Conservation (phyloP, 92 coral and sea anemone species). For the Parazoanthus swiftii region DNA sequence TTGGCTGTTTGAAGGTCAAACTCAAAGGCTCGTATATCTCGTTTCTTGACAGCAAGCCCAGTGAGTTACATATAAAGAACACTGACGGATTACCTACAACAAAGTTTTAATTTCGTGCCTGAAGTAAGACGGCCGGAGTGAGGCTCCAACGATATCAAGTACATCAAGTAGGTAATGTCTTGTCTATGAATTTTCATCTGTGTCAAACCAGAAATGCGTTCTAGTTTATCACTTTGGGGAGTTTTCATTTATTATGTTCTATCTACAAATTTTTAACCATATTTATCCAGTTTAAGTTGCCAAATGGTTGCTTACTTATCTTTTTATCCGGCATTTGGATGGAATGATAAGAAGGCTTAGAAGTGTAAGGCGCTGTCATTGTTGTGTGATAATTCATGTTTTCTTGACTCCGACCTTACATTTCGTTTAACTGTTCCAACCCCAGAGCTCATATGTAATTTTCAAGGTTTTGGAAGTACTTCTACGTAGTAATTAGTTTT, state of each 20-base stretch:
- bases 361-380: background rate
- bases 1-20: background rate
- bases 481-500: background rate
- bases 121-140: background rate
- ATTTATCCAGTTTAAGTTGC: background rate
- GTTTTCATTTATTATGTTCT: background rate
- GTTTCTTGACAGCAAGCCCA: background rate
- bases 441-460: background rate
- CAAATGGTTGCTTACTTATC: background rate
- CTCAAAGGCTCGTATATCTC: constrained; percentile 2
- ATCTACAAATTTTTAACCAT: background rate
- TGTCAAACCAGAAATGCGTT: background rate
- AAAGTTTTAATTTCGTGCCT: background rate
- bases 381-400: background rate
- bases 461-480: background rate
- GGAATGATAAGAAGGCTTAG: background rate
- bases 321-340: constrained; percentile 1
- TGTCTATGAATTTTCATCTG: background rate
- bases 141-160: background rate
- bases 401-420: background rate
- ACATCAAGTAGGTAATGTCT: background rate
- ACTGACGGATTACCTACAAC: background rate
- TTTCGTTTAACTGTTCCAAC: background rate
- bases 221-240: background rate
- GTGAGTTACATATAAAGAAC: background rate